These are phyloP conservation scores for Microchirus variegatus DNA, from an alignment of 2,797 vertebrate genomes.

Conservation along the genomic window DNA sequence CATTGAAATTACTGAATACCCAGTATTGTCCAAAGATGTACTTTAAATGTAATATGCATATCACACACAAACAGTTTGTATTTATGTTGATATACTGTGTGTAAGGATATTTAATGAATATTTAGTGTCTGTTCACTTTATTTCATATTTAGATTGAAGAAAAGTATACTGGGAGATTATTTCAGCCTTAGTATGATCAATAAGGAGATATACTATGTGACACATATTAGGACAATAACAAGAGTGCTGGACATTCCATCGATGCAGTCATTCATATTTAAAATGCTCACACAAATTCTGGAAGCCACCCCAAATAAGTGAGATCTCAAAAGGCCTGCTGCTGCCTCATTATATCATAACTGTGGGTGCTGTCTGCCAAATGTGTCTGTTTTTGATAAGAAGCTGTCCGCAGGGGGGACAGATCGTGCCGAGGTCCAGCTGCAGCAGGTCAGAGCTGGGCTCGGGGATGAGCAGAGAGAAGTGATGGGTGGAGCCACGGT, in stretches of 20 bases:
- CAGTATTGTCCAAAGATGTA: too few species aligned
- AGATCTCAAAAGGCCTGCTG: conserved; percentile 47
- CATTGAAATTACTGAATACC: too few species aligned
- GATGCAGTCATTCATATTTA: conserved; percentile 31
- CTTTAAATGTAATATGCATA: too few species aligned
- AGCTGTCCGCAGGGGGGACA: conserved; percentile 42
- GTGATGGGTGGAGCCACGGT: conserved; percentile 4
- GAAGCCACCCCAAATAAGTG: conserved; percentile 51
- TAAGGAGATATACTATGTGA: too few species aligned
- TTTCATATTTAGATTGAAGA: too few species aligned
- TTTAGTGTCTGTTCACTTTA: too few species aligned
- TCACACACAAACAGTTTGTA: too few species aligned
- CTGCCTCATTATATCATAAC: conserved; percentile 63
- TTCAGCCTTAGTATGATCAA: too few species aligned
- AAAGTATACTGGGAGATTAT: too few species aligned
- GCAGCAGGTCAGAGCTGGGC: conserved; percentile 36
- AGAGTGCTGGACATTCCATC: neutral
- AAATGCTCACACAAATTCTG: conserved; percentile 39
- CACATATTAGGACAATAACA: neutral
- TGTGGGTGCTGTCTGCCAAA: conserved; percentile 55
- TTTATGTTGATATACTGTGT: too few species aligned
- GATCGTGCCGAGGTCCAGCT: conserved; percentile 53
- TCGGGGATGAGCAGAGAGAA: neutral
- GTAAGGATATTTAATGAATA: too few species aligned
- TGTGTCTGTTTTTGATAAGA: conserved; percentile 63